Conservation (phyloP, 2,797 vertebrate species). For the Nannoperca australis region DNA sequence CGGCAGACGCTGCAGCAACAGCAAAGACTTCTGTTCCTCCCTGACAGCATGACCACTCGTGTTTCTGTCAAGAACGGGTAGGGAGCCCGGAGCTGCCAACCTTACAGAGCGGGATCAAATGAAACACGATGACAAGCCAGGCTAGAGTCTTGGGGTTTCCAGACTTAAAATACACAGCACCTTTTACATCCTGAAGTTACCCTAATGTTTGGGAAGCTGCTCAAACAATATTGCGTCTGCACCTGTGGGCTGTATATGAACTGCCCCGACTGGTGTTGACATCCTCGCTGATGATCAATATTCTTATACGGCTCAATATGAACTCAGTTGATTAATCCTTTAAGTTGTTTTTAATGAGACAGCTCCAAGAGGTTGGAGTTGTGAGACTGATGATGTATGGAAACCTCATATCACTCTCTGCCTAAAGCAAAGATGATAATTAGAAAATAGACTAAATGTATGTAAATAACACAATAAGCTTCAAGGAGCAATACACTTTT, state of each 20-base stretch:
- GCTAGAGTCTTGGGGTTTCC: constrained; percentile 27
- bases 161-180: constrained; percentile 18
- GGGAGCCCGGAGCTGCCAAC: constrained; percentile 64
- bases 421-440: constrained; percentile 50
- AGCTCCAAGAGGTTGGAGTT: constrained; percentile 22
- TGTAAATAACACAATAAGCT: constrained; percentile 57
- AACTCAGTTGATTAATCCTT: constrained; percentile 59
- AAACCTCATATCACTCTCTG: constrained; percentile 31
- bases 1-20: constrained; percentile 57
- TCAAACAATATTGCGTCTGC: constrained; percentile 43
- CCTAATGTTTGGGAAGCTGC: constrained; percentile 36
- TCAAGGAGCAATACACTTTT: constrained; percentile 28
- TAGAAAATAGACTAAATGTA: constrained; percentile 46
- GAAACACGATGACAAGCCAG: constrained; percentile 57
- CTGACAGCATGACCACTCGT: constrained; percentile 66
- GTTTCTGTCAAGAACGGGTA: constrained; percentile 58
- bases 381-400: constrained; percentile 40
- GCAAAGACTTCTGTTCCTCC: constrained; percentile 65
- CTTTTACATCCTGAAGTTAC: constrained; percentile 45
- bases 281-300: constrained; percentile 60
- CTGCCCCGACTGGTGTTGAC: constrained; percentile 17
- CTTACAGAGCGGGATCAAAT: constrained; percentile 56
- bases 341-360: constrained; percentile 71
- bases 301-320: constrained; percentile 50
- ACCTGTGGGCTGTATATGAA: constrained; percentile 28